These are phyloP conservation scores for Excalfactoria chinensis DNA, from an alignment of 2,113 vertebrate species.

Conservation along the genomic window DNA sequence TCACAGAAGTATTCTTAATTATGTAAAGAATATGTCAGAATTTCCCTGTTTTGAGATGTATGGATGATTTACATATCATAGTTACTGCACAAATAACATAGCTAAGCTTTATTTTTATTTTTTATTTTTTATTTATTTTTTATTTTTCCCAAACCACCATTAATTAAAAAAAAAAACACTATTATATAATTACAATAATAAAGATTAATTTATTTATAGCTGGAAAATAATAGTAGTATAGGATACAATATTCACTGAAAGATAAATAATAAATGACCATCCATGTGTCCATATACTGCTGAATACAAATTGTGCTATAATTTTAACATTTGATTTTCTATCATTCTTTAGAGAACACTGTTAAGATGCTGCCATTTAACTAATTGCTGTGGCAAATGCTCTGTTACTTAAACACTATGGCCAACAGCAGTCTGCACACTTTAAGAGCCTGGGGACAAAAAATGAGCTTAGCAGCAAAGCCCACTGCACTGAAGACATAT, in stretches of 20 bases:
- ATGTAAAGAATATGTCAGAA: not conserved
- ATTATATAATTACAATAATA: not conserved
- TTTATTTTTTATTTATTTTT: not conserved
- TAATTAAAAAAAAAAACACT: not conserved
- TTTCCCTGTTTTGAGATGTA: not conserved
- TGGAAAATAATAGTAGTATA: not conserved
- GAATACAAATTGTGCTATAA: not conserved
- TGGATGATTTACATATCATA: not conserved
- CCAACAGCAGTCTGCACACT: slow-evolving; percentile 19
- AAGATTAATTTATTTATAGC: not conserved
- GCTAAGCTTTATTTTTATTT: not conserved
- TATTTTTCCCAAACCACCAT: not conserved
- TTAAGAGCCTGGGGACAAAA: slow-evolving; percentile 6
- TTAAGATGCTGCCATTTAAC: slow-evolving; percentile 8
- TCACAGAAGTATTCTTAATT: not conserved
- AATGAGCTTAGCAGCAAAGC: not conserved
- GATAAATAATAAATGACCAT: not conserved
- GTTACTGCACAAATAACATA: not conserved
- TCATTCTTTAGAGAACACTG: not conserved
- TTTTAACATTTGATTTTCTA: not conserved
- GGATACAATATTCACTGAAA: not conserved
- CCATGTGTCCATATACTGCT: not conserved
- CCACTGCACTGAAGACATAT: slow-evolving; percentile 23
- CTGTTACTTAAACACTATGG: slow-evolving; percentile 32
- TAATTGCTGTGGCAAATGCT: slow-evolving; percentile 25